phyloP scores from a whole-genome alignment of 2,888 invertebrate genomes.

The Morpho deidamia region DNA sequence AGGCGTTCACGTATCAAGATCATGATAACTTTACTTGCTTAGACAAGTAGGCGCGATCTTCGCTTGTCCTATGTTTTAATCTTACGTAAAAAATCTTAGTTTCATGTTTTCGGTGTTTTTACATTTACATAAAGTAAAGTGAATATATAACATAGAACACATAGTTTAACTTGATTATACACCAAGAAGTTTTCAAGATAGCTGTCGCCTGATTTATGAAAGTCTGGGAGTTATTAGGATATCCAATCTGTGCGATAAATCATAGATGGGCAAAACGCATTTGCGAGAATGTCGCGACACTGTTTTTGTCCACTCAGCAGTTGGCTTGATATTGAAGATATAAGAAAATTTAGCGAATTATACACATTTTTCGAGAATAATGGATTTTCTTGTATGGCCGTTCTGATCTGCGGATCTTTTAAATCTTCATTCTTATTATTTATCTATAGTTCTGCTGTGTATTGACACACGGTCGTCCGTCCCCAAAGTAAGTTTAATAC shows the following conservation, averaged over 20 bases:
- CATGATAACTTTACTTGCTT: too few relatives aligned
- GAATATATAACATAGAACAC: background rate
- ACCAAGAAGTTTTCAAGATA: constrained; percentile 7
- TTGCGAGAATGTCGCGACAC: constrained; percentile 32
- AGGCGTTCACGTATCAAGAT: too few relatives aligned
- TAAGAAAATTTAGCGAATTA: constrained; percentile 16
- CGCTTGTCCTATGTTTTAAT: too few relatives aligned
- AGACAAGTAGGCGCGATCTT: too few relatives aligned
- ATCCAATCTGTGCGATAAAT: constrained; percentile 45
- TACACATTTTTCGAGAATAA: constrained; percentile 6
- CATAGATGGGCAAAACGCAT: constrained; percentile 44
- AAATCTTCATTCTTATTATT: too few relatives aligned
- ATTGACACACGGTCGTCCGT: too few relatives aligned
- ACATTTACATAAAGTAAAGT: too few relatives aligned
- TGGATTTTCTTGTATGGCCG: background rate
- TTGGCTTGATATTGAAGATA: constrained; percentile 12
- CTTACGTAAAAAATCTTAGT: too few relatives aligned
- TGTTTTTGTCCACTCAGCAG: constrained; percentile 34
- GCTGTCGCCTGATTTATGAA: constrained; percentile 32
- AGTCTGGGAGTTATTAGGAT: constrained; percentile 48
- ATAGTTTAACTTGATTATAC: constrained; percentile 17
- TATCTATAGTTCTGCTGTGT: too few relatives aligned
- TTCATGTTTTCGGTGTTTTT: too few relatives aligned
- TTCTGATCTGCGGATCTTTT: too few relatives aligned
- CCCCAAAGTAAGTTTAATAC: too few relatives aligned